Percentiles rank a stretch among this genome's conserved stretches.
Conservation (phyloP, 2,797 vertebrate genomes). For the Periophthalmus magnuspinnatus region DNA sequence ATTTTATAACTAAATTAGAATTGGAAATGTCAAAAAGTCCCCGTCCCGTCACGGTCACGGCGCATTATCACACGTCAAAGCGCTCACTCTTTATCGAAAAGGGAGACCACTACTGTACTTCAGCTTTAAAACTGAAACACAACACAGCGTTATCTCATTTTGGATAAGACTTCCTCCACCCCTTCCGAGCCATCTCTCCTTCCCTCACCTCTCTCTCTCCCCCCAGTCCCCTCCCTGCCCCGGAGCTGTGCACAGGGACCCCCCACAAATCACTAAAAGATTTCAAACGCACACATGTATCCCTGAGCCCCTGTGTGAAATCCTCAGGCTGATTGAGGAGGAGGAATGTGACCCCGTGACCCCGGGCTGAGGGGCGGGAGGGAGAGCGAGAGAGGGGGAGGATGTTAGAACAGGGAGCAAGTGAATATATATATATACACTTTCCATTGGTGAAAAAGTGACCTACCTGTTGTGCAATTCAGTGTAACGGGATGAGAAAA, state of each 20-base stretch:
- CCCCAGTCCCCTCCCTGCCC: conserved; percentile 42
- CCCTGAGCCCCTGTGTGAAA: conserved; percentile 71
- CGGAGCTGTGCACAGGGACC: conserved; percentile 37
- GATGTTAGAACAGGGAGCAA: conserved; percentile 52
- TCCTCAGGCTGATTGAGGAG: conserved; percentile 75
- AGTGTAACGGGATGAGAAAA: not conserved
- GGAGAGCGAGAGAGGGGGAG: conserved; percentile 65
- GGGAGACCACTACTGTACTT: not conserved
- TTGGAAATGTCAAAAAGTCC: not conserved
- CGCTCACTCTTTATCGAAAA: not conserved
- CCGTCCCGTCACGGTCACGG: not conserved
- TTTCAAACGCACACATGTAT: conserved; percentile 39
- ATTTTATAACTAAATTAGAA: not conserved
- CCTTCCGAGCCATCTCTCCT: conserved; percentile 12
- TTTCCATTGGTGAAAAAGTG: conserved; percentile 49
- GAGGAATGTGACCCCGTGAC: conserved; percentile 74
- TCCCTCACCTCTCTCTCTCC: conserved; percentile 18
- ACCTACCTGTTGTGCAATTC: conserved; percentile 18
- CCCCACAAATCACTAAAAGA: conserved; percentile 65
- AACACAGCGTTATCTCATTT: not conserved
- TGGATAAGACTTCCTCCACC: conserved; percentile 4
- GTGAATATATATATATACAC: conserved; percentile 55
- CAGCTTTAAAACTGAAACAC: not conserved
- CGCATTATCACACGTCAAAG: not conserved
- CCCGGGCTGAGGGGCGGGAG: conserved; percentile 62